phyloP scores from a whole-genome alignment of 2,113 vertebrate species.

The Lota lota region DNA sequence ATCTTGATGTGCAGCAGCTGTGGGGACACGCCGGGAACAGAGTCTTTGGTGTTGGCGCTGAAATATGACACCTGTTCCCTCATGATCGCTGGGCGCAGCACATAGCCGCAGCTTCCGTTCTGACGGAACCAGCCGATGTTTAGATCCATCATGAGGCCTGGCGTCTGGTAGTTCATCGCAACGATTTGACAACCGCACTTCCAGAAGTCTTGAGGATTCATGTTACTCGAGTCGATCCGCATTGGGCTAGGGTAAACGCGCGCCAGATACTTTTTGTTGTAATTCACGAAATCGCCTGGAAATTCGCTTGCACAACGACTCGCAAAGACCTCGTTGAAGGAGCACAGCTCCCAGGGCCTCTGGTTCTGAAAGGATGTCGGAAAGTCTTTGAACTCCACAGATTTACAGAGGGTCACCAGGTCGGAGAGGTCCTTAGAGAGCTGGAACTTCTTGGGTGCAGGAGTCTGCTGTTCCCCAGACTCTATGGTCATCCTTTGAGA shows the following conservation, averaged over 20 bases:
- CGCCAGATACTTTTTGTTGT: conserved; percentile 93
- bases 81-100: conserved; percentile 95
- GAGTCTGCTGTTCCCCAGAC: conserved; percentile 75
- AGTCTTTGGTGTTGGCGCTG: conserved; percentile 96
- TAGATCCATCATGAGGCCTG: conserved; percentile 97
- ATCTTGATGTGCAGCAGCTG: conserved; percentile 97
- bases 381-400: conserved; percentile 93
- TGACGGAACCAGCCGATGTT: conserved; percentile 97
- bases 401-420: conserved; percentile 92
- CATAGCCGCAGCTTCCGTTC: conserved; percentile 95
- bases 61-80: conserved; percentile 96
- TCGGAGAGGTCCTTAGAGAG: conserved; percentile 95
- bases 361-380: conserved; percentile 89
- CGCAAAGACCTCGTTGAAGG: conserved; percentile 95
- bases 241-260: conserved; percentile 95
- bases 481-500: conserved; percentile 86
- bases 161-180: conserved; percentile 97
- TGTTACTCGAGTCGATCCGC: conserved; percentile 98
- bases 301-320: conserved; percentile 88
- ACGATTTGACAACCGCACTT: conserved; percentile 98
- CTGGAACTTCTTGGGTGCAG: conserved; percentile 82
- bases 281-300: conserved; percentile 96
- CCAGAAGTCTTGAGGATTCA: conserved; percentile 99
- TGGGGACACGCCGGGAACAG: conserved; percentile 93
- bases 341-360: conserved; percentile 97